Conservation (phyloP, 64 coral and sea anemone species). For the Stichodactyla helianthus region DNA sequence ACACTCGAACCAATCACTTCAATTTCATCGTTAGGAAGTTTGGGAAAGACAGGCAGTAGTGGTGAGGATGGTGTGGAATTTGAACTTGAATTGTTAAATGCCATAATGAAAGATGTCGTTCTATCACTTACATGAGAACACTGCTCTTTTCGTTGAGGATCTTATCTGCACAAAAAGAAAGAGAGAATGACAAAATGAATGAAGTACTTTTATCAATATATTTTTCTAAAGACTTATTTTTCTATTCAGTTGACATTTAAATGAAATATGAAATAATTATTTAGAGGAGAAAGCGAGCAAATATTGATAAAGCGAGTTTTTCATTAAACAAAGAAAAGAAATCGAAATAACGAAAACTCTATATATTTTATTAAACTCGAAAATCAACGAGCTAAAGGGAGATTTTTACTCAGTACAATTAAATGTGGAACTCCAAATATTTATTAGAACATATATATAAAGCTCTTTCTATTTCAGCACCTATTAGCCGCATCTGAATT, state of each 20-base stretch:
- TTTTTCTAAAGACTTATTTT: background rate
- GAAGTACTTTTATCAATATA: background rate
- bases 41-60: background rate
- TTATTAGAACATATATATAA: too few species aligned
- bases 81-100: background rate
- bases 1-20: conserved; percentile 39
- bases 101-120: background rate
- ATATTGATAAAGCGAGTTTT: too few species aligned
- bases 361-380: too few species aligned
- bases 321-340: too few species aligned
- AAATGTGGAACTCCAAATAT: too few species aligned
- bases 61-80: background rate
- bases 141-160: background rate
- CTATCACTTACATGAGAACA: background rate
- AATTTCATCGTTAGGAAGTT: conserved; percentile 19
- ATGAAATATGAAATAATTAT: background rate
- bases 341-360: too few species aligned
- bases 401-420: too few species aligned
- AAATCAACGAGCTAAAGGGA: too few species aligned
- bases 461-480: too few species aligned
- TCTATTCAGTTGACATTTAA: background rate
- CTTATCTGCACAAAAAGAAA: background rate
- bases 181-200: background rate
- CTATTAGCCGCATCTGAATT: too few species aligned
- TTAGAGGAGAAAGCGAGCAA: too few species aligned